Conservation (phyloP, 2,797 vertebrate species). For the Melanotaenia pygmaea region DNA sequence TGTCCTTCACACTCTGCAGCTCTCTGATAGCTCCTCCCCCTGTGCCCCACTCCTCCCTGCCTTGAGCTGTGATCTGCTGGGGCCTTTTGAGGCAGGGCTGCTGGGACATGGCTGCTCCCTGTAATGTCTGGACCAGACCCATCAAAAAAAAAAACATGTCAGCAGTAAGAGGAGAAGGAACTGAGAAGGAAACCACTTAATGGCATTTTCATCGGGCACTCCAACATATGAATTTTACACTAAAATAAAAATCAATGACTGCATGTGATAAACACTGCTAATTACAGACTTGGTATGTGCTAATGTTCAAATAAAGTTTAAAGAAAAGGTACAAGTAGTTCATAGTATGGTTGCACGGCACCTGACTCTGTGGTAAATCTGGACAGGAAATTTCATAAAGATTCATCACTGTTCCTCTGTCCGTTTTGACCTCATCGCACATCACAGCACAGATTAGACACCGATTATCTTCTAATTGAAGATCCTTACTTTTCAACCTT, state of each 20-base stretch:
- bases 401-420: constrained; percentile 82
- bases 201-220: constrained; percentile 53
- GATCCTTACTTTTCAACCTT: constrained; percentile 80
- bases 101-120: constrained; percentile 76
- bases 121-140: constrained; percentile 77
- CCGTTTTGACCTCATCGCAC: constrained; percentile 84
- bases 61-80: constrained; percentile 84
- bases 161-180: constrained; percentile 65
- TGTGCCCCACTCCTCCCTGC: constrained; percentile 82
- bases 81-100: constrained; percentile 78
- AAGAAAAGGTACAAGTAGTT: constrained; percentile 42
- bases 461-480: constrained; percentile 83
- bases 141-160: constrained; percentile 67
- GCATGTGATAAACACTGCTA: constrained; percentile 16
- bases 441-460: constrained; percentile 81
- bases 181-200: constrained; percentile 62
- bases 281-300: background rate
- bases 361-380: constrained; percentile 65
- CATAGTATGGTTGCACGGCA: constrained; percentile 47
- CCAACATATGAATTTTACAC: constrained; percentile 22
- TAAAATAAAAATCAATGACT: constrained; percentile 25
- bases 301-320: constrained; percentile 15
- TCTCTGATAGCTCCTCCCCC: constrained; percentile 86
- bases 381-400: constrained; percentile 80
- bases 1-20: constrained; percentile 89